Evolutionary conservation across 2,113 vertebrate species (phyloP).

Genomic region (Leptodactylus fuscus): DNA sequence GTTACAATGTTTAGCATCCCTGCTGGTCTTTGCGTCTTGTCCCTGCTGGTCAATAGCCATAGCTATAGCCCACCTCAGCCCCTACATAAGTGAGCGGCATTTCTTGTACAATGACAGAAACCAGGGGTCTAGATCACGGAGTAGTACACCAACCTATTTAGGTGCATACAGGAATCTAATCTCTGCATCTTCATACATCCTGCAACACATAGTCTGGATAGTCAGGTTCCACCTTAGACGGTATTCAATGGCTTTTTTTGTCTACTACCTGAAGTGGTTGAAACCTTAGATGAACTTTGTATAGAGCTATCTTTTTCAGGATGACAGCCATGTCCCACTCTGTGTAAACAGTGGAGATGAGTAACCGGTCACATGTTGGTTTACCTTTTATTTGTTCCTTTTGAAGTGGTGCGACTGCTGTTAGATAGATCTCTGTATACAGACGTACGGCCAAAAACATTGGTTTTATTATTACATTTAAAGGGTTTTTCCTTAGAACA

Average conservation of each 20-base stretch:
- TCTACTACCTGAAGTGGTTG: not conserved
- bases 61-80: too few species aligned
- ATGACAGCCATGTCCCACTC: not conserved
- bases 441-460: not conserved
- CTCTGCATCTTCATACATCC: too few species aligned
- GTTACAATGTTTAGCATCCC: too few species aligned
- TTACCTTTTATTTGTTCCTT: not conserved
- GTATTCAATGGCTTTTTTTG: not conserved
- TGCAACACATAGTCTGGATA: too few species aligned
- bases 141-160: too few species aligned
- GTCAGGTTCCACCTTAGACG: too few species aligned
- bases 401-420: not conserved
- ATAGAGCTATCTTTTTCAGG: not conserved
- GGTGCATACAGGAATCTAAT: too few species aligned
- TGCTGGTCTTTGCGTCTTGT: too few species aligned
- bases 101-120: too few species aligned
- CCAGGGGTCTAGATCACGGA: too few species aligned
- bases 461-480: not conserved
- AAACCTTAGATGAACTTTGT: not conserved
- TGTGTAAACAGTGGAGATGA: constrained; percentile 3
- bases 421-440: not conserved
- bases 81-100: too few species aligned
- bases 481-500: not conserved
- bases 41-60: too few species aligned
- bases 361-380: not conserved